phyloP scores from a whole-genome alignment of 2,113 vertebrate genomes.

The Tonatia bakeri region DNA sequence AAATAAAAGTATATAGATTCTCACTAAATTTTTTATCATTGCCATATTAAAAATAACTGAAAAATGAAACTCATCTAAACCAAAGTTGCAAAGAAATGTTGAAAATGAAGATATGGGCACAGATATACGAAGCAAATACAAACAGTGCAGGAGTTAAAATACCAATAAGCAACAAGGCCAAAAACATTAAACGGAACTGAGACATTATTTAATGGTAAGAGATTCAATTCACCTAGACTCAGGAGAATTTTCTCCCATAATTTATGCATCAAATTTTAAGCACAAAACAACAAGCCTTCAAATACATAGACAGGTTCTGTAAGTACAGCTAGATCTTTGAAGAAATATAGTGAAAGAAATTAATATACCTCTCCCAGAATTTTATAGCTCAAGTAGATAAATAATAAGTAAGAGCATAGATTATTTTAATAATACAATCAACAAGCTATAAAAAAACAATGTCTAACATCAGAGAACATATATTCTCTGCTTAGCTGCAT shows the following conservation, averaged over 20 bases:
- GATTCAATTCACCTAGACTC: neutral
- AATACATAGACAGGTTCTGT: neutral
- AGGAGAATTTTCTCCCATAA: neutral
- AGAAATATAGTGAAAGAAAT: constrained; percentile 30
- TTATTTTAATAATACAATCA: constrained; percentile 56
- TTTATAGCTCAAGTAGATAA: constrained; percentile 37
- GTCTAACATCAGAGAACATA: constrained; percentile 28
- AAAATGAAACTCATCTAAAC: constrained; percentile 12
- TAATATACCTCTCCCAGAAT: constrained; percentile 26
- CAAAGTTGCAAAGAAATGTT: constrained; percentile 31
- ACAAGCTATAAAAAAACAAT: constrained; percentile 42
- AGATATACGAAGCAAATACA: neutral
- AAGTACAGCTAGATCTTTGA: constrained; percentile 18
- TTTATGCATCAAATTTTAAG: neutral
- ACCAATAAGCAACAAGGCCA: neutral
- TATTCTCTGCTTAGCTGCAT: constrained; percentile 9
- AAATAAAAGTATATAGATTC: neutral
- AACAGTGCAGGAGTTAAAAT: neutral
- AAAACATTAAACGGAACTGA: neutral
- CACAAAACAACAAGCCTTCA: neutral
- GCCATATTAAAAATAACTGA: neutral
- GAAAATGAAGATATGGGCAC: neutral
- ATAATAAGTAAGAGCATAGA: constrained; percentile 33
- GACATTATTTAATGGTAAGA: neutral
- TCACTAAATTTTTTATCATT: neutral